phyloP scores from a whole-genome alignment of 2,888 invertebrate species.

The Polyommatus icarus region DNA sequence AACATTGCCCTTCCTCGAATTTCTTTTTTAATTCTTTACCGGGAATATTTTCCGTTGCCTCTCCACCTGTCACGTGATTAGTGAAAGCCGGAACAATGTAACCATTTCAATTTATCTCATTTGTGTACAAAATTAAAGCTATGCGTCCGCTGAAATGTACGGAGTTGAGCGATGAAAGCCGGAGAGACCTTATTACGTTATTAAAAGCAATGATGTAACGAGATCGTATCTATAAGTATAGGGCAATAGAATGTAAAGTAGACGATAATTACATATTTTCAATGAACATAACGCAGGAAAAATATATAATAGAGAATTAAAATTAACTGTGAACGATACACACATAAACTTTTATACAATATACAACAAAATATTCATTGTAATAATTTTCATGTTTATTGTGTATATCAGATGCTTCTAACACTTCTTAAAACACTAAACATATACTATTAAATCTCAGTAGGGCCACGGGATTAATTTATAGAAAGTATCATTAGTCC shows the following conservation, averaged over 20 bases:
- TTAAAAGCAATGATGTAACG: conserved; percentile 8
- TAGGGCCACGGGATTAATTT: too few relatives aligned
- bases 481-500: too few relatives aligned
- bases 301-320: too few relatives aligned
- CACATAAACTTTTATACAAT: too few relatives aligned
- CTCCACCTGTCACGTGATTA: conserved; percentile 46
- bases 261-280: background rate
- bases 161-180: conserved; percentile 59
- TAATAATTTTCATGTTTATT: too few relatives aligned
- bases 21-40: conserved; percentile 22
- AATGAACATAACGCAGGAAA: too few relatives aligned
- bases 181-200: conserved; percentile 43
- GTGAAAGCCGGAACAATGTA: conserved; percentile 46
- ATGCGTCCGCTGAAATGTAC: conserved; percentile 48
- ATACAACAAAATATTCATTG: too few relatives aligned
- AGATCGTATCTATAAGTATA: background rate
- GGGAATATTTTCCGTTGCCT: conserved; percentile 34
- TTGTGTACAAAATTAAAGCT: conserved; percentile 62
- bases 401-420: too few relatives aligned
- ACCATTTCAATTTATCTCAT: conserved; percentile 69
- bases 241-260: too few relatives aligned
- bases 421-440: too few relatives aligned
- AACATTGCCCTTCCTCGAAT: background rate
- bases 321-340: too few relatives aligned
- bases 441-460: too few relatives aligned